Evolutionary conservation across 2,888 invertebrate genomes (phyloP).

Genomic region (Iphiclides podalirius): DNA sequence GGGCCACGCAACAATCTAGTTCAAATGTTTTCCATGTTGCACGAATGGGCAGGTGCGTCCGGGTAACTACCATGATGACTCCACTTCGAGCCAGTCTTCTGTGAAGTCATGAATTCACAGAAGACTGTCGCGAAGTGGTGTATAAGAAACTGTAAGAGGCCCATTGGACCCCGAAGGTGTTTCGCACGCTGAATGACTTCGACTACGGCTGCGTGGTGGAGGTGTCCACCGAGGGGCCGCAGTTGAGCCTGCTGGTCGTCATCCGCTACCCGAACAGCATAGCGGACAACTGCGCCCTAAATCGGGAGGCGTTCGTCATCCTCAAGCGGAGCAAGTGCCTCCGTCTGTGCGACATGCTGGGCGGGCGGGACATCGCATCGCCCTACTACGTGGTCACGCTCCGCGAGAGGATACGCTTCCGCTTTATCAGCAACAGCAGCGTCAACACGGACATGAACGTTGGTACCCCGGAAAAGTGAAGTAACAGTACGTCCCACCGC

Average conservation of each 20-base stretch:
- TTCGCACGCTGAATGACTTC: slow-evolving; percentile 49
- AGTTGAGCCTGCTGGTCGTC: slow-evolving; percentile 45
- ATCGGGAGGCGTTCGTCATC: slow-evolving; percentile 50
- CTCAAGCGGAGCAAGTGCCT: slow-evolving; percentile 46
- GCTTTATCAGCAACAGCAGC: slow-evolving; percentile 64
- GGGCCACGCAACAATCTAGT: too few relatives aligned
- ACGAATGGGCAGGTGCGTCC: too few relatives aligned
- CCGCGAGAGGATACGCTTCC: slow-evolving; percentile 46
- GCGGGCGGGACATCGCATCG: slow-evolving; percentile 30
- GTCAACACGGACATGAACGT: slow-evolving; percentile 62
- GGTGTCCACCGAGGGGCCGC: slow-evolving; percentile 41
- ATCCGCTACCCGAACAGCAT: slow-evolving; percentile 54
- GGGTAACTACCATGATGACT: too few relatives aligned
- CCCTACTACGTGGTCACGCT: slow-evolving; percentile 48
- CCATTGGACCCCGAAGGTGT: too few relatives aligned
- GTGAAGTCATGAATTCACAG: too few relatives aligned
- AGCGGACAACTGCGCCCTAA: slow-evolving; percentile 44
- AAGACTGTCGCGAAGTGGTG: too few relatives aligned
- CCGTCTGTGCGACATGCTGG: slow-evolving; percentile 47
- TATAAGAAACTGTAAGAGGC: too few relatives aligned
- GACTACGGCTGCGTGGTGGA: slow-evolving; percentile 63
- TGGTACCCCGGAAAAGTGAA: slow-evolving; percentile 33
- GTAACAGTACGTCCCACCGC: too few relatives aligned
- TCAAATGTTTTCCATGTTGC: too few relatives aligned
- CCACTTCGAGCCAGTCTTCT: too few relatives aligned